Percentiles rank a stretch among this genome's conserved stretches.
These are phyloP conservation scores for Paramisgurnus dabryanus DNA, from an alignment of 2,113 vertebrate species.

Conservation along the genomic window DNA sequence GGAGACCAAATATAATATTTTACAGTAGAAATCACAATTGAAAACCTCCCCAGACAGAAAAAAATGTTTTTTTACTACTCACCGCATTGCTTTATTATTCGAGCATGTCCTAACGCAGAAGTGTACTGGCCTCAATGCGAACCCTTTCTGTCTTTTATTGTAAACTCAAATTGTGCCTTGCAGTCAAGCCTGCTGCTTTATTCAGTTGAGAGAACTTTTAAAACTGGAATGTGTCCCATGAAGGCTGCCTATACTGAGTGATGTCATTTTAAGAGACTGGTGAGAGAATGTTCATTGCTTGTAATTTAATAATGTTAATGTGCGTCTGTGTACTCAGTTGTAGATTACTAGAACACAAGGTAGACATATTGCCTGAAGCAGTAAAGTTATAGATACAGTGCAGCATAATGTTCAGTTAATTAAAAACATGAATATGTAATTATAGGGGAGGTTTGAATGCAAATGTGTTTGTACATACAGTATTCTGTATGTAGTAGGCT, in stretches of 20 bases:
- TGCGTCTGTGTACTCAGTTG: not conserved
- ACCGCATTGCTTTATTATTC: not conserved
- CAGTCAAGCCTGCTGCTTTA: slow-evolving; percentile 3
- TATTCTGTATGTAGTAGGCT: not conserved
- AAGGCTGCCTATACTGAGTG: not conserved
- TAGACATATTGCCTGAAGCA: not conserved
- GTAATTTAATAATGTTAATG: too few species aligned
- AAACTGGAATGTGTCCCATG: not conserved
- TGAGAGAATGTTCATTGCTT: not conserved
- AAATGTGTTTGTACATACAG: not conserved
- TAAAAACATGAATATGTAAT: not conserved
- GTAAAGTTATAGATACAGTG: not conserved
- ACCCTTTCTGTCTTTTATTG: not conserved
- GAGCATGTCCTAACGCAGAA: slow-evolving; percentile 15
- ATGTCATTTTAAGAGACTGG: not conserved
- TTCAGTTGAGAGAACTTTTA: not conserved
- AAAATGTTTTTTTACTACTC: not conserved
- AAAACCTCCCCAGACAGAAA: not conserved
- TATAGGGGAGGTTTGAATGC: not conserved
- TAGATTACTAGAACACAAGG: not conserved
- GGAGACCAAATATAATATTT: not conserved
- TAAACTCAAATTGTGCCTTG: not conserved
- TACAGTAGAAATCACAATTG: too few species aligned
- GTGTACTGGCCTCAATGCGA: not conserved
- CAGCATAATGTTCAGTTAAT: not conserved